Evolutionary conservation across 2,888 invertebrate genomes (phyloP), one percentile per base, ranked within the genome.

Genomic region (Stenoptilia bipunctidactyla): DNA sequence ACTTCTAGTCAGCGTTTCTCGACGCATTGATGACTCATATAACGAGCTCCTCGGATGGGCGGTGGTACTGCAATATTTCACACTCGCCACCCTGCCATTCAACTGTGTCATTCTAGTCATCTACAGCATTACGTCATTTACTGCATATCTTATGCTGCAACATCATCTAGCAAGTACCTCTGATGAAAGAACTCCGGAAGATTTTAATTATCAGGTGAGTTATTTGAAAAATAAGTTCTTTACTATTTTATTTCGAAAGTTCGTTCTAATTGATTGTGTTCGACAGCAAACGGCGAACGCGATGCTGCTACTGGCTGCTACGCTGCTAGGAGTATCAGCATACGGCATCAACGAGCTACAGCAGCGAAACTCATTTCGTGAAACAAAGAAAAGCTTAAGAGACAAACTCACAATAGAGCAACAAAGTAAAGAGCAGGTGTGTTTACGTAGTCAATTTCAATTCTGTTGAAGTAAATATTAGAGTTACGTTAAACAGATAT

Each of bases 391-490:
- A 72, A 96, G 96, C 56, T 85, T 97, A 49, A 93, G 94, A 61
- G 94, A 96, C 52, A 96, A 96, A 74, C 88, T 96, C 57, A 92
- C 94, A 40, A 94, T 97, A 52, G 96, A 97, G 73, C 94, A 96
- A 65, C 95, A 96, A 71, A 94, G 95, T 50, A 92, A 92, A 43
- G 96, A 97, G 69, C 94, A 95, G 89, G 94, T 46, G 27, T 36
- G 15, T 14, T 13, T 14, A 30, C 30, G 10, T 30, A 30, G 13
- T 10, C 6, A 25, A 25, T 9, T 30, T 12, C 10, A 20, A 20
- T 20, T n/a, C 20, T 3, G 20, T 5, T 8, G 8, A 20, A 20
- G 20, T 20, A 20, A 20, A 20, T 20, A 20, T 20, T 20, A 20
- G 20, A 20, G 20, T 5, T 13, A 10, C 13, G n/a, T 37, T 30